A percentile compares a stretch with the other conserved stretches of the same genome.
phyloP scores from a whole-genome alignment of 2,888 invertebrate species.

The Leptopilina syphax region DNA sequence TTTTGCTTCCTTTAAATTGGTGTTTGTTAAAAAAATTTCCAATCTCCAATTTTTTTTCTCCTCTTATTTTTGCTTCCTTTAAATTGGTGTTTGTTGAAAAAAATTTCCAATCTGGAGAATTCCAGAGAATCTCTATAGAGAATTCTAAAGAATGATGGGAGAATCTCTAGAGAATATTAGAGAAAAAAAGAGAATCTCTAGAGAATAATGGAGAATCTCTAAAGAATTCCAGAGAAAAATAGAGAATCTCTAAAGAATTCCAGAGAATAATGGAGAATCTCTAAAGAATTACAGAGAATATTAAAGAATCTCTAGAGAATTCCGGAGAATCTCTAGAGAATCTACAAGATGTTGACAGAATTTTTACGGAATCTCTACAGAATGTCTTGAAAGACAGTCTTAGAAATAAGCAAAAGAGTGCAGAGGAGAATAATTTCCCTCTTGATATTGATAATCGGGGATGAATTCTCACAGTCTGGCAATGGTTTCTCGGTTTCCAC shows the following conservation, averaged over 20 bases:
- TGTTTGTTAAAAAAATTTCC: too few species aligned
- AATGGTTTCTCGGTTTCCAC: conserved; percentile 51
- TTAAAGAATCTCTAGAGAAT: too few species aligned
- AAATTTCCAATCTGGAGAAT: not conserved
- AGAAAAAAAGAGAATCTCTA: too few species aligned
- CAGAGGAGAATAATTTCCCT: not conserved
- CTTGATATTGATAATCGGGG: conserved; percentile 40
- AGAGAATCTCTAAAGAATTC: too few species aligned
- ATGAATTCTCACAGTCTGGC: conserved; percentile 46
- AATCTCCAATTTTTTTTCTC: not conserved
- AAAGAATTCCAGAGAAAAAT: too few species aligned
- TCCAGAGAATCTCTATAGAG: too few species aligned
- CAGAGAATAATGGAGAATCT: too few species aligned
- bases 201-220: too few species aligned
- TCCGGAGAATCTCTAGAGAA: too few species aligned
- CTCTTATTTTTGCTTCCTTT: not conserved
- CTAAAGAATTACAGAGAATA: too few species aligned
- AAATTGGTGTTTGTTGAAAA: not conserved
- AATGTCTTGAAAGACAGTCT: not conserved
- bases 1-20: not conserved
- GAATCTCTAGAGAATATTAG: too few species aligned
- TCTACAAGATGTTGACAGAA: not conserved
- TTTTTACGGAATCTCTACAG: not conserved
- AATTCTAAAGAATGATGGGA: too few species aligned
- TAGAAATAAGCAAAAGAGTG: not conserved